phyloP scores from a whole-genome alignment of 2,888 invertebrate species.

The Xestia rhomboidea region DNA sequence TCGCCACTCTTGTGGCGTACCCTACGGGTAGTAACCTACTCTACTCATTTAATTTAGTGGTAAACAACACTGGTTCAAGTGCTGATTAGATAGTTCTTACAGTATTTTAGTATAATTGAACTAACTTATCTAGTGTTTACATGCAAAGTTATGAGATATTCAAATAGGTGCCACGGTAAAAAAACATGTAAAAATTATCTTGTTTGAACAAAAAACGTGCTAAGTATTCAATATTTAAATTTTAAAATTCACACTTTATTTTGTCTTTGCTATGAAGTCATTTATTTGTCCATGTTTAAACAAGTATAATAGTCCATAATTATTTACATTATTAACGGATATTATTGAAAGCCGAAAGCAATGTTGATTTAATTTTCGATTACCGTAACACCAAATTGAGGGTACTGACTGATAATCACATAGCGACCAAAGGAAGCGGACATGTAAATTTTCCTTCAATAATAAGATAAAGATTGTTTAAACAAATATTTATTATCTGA shows the following conservation, averaged over 20 bases:
- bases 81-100: conserved; percentile 32
- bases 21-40: neutral
- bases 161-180: conserved; percentile 22
- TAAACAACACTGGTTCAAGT: neutral
- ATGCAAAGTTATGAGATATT: conserved; percentile 40
- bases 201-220: conserved; percentile 40
- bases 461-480: conserved; percentile 67
- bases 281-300: conserved; percentile 9
- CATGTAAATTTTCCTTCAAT: conserved; percentile 74
- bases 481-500: conserved; percentile 11
- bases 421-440: conserved; percentile 73
- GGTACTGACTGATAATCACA: conserved; percentile 75
- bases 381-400: conserved; percentile 65
- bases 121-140: conserved; percentile 46
- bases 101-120: conserved; percentile 33
- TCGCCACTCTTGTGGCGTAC: no score
- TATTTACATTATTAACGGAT: conserved; percentile 1
- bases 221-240: conserved; percentile 30
- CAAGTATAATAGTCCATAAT: conserved; percentile 4
- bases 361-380: conserved; percentile 45
- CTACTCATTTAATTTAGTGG: neutral
- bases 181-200: conserved; percentile 30
- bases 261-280: conserved; percentile 22
- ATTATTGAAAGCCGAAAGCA: conserved; percentile 2
- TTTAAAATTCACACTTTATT: conserved; percentile 22